Evolutionary conservation across 2,113 vertebrate genomes (phyloP), one percentile per base, ranked within the genome.

Genomic region (Pelecanoides urinatrix): DNA sequence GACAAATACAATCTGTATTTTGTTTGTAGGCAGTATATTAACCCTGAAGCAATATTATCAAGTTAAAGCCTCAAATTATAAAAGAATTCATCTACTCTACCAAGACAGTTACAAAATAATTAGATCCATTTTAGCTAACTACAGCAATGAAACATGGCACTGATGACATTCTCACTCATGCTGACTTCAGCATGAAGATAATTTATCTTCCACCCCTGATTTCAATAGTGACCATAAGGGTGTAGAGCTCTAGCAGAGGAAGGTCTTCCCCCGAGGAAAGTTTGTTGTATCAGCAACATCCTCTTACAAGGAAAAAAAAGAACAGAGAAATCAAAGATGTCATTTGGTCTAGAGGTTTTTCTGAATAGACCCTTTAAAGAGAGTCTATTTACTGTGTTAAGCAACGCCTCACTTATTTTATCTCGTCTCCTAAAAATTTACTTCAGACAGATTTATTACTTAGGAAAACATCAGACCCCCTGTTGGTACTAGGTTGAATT

Each of bases 221-320:
- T 77, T 73, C 36, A 50, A 0, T 11, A 5, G 29, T 45, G 27
- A 70, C 20, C 32, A 66, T 0, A 0, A 47, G 13, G 2, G 3
- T 3, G 4, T 1, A 72, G 53, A 81, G 27, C 5, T 62, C 56
- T 2, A 58, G 23, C 6, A 73, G 3, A 78, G 9, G 0, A 68
- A 80, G 62, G 27, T 34, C 17, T 53, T 38, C 40, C 22, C 30
- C 23, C 9, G 3, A 78, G 9, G 0, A 68, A 80, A 67, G 27
- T 34, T 50, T 36, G 11, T 16, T 50, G 3, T 4, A 61, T 2
- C 56, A 71, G 20, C 20, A 92, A 42, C 13, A n/a, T 9, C 7
- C 4, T 56, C 47, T 55, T 29, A 62, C 16, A 80, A n/a, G 17
- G 4, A 4, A 16, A 16, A 61, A 71, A 63, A 20, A 25, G 4